These are phyloP conservation scores for Plutella xylostella DNA, from an alignment of 2,888 invertebrate genomes.

Conservation along the genomic window DNA sequence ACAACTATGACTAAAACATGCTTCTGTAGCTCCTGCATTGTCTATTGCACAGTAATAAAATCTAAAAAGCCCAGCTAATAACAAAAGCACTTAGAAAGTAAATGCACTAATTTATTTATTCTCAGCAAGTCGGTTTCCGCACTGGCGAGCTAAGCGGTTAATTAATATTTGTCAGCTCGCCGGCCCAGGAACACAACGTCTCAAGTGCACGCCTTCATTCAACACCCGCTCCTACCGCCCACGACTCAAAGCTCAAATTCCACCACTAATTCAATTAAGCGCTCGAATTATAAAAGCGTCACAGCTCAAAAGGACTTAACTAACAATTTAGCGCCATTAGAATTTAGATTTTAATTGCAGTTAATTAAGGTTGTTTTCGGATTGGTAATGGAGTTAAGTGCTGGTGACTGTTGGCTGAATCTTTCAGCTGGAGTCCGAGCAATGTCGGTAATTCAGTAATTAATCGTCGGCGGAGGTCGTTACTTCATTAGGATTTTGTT, in stretches of 20 bases:
- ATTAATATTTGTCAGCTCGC: slow-evolving; percentile 41
- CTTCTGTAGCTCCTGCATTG: too few species aligned
- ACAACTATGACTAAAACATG: too few species aligned
- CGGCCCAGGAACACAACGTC: slow-evolving; percentile 19
- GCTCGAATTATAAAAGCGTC: slow-evolving; percentile 3
- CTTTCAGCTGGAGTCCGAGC: too few species aligned
- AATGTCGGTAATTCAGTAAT: too few species aligned
- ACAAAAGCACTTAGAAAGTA: too few species aligned
- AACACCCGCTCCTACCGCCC: neutral
- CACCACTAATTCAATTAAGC: slow-evolving; percentile 1
- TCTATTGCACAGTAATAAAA: too few species aligned
- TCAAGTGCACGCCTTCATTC: slow-evolving; percentile 17
- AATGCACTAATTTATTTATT: too few species aligned
- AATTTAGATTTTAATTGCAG: neutral
- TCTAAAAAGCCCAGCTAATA: too few species aligned
- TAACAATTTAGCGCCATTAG: too few species aligned
- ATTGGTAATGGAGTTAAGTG: neutral
- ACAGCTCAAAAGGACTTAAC: neutral
- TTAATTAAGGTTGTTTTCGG: neutral
- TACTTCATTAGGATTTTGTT: too few species aligned
- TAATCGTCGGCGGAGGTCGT: too few species aligned
- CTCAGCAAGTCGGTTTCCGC: slow-evolving; percentile 25
- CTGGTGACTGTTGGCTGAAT: neutral
- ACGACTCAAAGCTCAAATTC: neutral
- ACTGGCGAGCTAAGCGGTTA: slow-evolving; percentile 36